These are phyloP conservation scores for Drosophila baimaii DNA, from an alignment of 1,140 invertebrate genomes.

Conservation along the genomic window DNA sequence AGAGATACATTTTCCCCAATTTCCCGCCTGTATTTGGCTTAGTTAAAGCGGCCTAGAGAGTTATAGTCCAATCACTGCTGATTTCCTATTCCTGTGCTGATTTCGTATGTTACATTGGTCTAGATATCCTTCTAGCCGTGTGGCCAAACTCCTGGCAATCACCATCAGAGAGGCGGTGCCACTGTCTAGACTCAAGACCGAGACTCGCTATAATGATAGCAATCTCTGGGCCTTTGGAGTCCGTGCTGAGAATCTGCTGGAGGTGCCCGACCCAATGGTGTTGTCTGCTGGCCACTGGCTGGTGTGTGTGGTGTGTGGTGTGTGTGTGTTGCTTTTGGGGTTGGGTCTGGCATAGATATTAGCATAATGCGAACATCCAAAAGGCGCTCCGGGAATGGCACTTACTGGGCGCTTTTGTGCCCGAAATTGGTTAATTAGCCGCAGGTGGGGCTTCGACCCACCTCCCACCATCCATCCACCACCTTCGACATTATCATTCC, in stretches of 20 bases:
- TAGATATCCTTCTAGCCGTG: constrained; percentile 9
- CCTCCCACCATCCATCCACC: background rate
- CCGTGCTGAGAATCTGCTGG: background rate
- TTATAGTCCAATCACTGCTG: constrained; percentile 4
- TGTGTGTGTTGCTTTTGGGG: constrained; percentile 8
- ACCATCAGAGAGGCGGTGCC: background rate
- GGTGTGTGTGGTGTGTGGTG: too few relatives aligned
- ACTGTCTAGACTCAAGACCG: constrained; percentile 9
- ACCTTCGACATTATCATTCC: constrained; percentile 32
- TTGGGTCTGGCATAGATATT: constrained; percentile 48
- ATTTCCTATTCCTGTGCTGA: constrained; percentile 13
- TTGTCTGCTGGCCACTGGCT: too few relatives aligned
- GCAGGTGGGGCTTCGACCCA: constrained; percentile 41
- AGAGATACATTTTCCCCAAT: background rate
- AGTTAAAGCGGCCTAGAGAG: background rate
- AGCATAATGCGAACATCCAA: constrained; percentile 56
- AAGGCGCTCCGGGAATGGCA: constrained; percentile 39
- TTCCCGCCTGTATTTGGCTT: background rate
- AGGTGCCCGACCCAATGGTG: constrained; percentile 8
- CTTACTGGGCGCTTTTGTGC: constrained; percentile 32
- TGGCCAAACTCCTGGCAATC: background rate
- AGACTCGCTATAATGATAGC: constrained; percentile 41
- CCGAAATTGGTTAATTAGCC: constrained; percentile 49
- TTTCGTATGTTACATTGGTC: constrained; percentile 2
- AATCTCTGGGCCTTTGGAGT: constrained; percentile 16